Percentiles rank a stretch among this genome's conserved stretches.
These are phyloP conservation scores for Myodes glareolus DNA, from an alignment of 2,113 vertebrate genomes.

Conservation along the genomic window DNA sequence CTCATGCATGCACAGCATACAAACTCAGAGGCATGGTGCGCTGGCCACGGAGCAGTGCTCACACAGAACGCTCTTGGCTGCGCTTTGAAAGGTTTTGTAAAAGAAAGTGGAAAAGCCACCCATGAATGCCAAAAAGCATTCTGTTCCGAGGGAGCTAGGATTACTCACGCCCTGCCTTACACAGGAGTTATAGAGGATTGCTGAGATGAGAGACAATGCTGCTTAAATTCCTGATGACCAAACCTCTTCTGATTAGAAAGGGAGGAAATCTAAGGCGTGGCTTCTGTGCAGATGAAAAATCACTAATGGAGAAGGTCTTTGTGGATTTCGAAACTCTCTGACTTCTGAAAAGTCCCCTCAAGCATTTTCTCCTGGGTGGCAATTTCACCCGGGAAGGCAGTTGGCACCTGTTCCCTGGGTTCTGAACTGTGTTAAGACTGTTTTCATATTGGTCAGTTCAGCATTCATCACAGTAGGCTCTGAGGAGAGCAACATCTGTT, in stretches of 20 bases:
- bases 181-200: neutral
- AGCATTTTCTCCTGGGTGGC: neutral
- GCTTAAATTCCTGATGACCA: neutral
- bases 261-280: neutral
- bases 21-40: neutral
- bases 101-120: neutral
- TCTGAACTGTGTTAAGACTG: neutral
- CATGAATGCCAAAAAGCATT: neutral
- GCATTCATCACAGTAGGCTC: neutral
- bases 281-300: neutral
- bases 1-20: neutral
- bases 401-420: neutral
- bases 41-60: neutral
- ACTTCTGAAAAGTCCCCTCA: neutral
- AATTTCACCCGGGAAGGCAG: neutral
- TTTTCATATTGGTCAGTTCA: neutral
- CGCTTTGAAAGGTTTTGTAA: neutral
- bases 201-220: neutral
- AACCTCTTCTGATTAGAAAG: neutral
- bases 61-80: neutral
- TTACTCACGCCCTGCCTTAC: neutral
- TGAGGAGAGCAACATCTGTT: neutral
- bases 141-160: neutral
- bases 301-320: neutral
- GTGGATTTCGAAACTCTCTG: neutral